Percentiles rank a stretch among this genome's conserved stretches.
phyloP scores from a whole-genome alignment of 2,797 vertebrate species.

The Myripristis murdjan region DNA sequence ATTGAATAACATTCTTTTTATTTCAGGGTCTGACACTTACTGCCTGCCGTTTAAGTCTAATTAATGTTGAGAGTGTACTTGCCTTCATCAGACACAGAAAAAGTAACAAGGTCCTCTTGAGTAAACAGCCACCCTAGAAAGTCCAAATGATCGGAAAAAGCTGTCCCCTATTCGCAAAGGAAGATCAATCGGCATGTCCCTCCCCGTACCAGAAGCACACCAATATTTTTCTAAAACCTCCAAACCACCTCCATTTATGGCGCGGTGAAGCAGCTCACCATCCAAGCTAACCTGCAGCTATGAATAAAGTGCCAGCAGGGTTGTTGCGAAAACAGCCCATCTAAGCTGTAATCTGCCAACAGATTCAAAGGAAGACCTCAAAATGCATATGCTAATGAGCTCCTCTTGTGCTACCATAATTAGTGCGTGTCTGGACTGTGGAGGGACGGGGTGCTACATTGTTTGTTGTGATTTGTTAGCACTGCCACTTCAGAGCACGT shows the following conservation, averaged over 20 bases:
- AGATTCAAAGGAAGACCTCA: constrained; percentile 15
- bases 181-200: neutral
- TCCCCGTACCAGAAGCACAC: neutral
- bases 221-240: neutral
- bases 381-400: constrained; percentile 62
- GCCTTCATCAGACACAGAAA: constrained; percentile 32
- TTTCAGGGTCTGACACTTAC: constrained; percentile 52
- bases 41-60: constrained; percentile 65
- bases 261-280: neutral
- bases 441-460: constrained; percentile 16
- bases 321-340: constrained; percentile 27
- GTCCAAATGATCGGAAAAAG: constrained; percentile 1
- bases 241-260: constrained; percentile 2
- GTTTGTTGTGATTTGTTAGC: constrained; percentile 60
- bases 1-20: constrained; percentile 57
- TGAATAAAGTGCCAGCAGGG: constrained; percentile 26
- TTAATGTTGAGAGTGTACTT: constrained; percentile 53
- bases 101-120: constrained; percentile 34
- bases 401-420: constrained; percentile 45
- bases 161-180: constrained; percentile 15
- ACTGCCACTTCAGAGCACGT: neutral
- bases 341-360: constrained; percentile 23
- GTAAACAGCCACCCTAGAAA: constrained; percentile 26
- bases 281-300: neutral
- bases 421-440: constrained; percentile 29